A percentile compares a stretch with the other conserved stretches of the same genome.
Evolutionary conservation across 2,113 vertebrate species (phyloP).

Genomic region (Channa maculata): DNA sequence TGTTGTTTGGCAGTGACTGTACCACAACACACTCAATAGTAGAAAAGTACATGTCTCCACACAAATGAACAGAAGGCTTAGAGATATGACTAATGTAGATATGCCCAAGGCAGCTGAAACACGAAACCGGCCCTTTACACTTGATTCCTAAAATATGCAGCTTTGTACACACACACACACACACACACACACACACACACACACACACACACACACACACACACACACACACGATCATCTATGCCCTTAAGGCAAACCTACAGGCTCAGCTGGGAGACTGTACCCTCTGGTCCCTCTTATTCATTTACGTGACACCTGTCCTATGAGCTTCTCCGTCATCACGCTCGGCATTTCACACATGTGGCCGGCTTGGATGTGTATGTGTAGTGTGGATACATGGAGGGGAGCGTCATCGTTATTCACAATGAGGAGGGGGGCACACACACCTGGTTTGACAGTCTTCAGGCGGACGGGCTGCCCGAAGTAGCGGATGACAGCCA

Average conservation of each 20-base stretch:
- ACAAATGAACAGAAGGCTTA: background rate
- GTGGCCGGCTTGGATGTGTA: background rate
- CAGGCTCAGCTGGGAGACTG: constrained; percentile 24
- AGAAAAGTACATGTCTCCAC: background rate
- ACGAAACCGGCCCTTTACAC: background rate
- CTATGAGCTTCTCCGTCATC: background rate
- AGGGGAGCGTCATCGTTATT: background rate
- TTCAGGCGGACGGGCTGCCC: constrained; percentile 93
- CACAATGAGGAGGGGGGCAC: constrained; percentile 26
- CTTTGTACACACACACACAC: too few species aligned
- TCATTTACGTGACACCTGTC: constrained; percentile 12
- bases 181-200: background rate
- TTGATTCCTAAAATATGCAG: too few species aligned
- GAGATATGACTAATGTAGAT: background rate
- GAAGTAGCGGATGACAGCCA: constrained; percentile 95
- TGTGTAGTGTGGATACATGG: background rate
- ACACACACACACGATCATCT: constrained; percentile 14
- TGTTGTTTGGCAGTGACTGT: constrained; percentile 14
- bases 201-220: background rate
- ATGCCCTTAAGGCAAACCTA: background rate
- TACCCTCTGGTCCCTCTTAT: background rate
- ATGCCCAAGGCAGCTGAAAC: background rate
- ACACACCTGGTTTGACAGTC: constrained; percentile 91
- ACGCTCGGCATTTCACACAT: background rate
- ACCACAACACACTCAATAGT: constrained; percentile 1